A percentile compares a stretch with the other conserved stretches of the same genome.
phyloP scores from a whole-genome alignment of 2,797 vertebrate species.

The Lagodon rhomboides region DNA sequence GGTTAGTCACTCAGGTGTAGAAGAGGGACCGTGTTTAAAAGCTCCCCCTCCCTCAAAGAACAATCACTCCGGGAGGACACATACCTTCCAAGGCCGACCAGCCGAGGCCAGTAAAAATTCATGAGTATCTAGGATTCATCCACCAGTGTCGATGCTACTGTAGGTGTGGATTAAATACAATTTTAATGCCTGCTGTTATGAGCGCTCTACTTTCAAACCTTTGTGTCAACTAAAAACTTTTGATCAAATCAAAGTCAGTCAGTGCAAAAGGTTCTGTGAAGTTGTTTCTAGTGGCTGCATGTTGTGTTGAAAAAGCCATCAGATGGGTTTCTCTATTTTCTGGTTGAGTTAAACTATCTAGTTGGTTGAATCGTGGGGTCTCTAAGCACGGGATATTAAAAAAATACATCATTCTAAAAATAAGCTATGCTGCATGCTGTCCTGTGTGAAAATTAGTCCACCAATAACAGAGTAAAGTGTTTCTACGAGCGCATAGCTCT shows the following conservation, averaged over 20 bases:
- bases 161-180: slow-evolving; percentile 5
- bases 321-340: background rate
- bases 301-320: background rate
- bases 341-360: background rate
- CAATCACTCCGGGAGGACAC: slow-evolving; percentile 27
- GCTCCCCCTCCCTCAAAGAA: slow-evolving; percentile 13
- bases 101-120: slow-evolving; percentile 9
- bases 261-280: slow-evolving; percentile 12
- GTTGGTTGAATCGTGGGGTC: background rate
- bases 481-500: background rate
- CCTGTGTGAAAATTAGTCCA: background rate
- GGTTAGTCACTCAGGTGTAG: slow-evolving; percentile 24
- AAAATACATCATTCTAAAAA: slow-evolving; percentile 17
- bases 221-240: slow-evolving; percentile 4
- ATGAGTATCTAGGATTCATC: slow-evolving; percentile 9
- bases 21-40: slow-evolving; percentile 25
- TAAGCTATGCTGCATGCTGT: background rate
- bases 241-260: slow-evolving; percentile 19
- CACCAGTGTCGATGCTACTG: background rate
- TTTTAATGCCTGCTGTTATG: background rate
- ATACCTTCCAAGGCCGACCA: slow-evolving; percentile 7
- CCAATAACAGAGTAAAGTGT: background rate
- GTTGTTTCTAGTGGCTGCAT: background rate
- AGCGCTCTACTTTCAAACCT: slow-evolving; percentile 2
- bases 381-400: background rate